Percentiles rank a stretch among this genome's conserved stretches.
Evolutionary conservation across 1,140 invertebrate genomes (phyloP).

Genomic region (Babylonia areolata): DNA sequence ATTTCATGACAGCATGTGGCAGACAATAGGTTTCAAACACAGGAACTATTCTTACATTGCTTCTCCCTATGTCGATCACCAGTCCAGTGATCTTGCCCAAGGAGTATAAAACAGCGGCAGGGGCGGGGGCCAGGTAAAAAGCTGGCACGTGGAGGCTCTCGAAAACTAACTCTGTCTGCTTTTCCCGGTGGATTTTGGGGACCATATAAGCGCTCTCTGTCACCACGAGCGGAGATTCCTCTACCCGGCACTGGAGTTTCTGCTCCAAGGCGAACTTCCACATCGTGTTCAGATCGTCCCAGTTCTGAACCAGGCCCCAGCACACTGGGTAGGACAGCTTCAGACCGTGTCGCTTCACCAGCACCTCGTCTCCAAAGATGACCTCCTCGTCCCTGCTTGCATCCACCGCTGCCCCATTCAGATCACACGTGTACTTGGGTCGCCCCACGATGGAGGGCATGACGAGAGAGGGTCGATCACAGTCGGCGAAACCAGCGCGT

Average conservation of each 20-base stretch:
- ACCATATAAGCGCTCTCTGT: neutral
- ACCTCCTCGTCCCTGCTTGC: neutral
- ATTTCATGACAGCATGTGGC: neutral
- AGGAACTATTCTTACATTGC: neutral
- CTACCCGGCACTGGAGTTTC: neutral
- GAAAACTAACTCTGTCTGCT: neutral
- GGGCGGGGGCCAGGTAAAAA: neutral
- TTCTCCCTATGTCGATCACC: constrained; percentile 5
- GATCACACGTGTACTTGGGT: neutral
- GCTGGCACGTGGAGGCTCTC: neutral
- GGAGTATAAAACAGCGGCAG: neutral
- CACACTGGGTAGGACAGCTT: neutral
- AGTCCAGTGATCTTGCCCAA: neutral
- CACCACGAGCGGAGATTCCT: neutral
- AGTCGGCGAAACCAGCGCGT: neutral
- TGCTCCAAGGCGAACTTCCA: constrained; percentile 13
- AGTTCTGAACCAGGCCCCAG: neutral
- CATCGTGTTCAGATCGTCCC: neutral
- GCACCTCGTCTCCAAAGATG: neutral
- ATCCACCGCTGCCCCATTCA: neutral
- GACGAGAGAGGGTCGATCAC: neutral
- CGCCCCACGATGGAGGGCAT: constrained; percentile 2
- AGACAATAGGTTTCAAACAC: neutral
- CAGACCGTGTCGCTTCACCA: neutral
- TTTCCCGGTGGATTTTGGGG: constrained; percentile 2